Evolutionary conservation across 2,888 invertebrate species (phyloP).

Genomic region (Sarcophaga carnaria): DNA sequence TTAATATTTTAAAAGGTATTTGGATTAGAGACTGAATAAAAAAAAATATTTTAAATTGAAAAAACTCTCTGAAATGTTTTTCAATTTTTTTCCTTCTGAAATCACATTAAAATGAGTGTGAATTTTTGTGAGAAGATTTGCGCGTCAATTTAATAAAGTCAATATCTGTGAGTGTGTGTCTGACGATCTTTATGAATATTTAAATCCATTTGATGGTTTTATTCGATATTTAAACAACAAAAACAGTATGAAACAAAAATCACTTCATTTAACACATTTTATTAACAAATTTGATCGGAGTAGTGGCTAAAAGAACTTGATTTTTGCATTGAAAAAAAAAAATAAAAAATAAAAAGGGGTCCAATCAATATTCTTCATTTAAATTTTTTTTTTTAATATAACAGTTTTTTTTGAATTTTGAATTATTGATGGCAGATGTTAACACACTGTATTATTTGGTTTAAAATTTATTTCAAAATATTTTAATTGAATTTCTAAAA

Average conservation of each 20-base stretch:
- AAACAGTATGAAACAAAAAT: too few relatives aligned
- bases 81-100: background rate
- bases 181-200: slow-evolving; percentile 22
- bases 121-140: background rate
- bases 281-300: slow-evolving; percentile 18
- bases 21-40: background rate
- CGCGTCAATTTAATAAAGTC: slow-evolving; percentile 5
- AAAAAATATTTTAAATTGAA: slow-evolving; percentile 18
- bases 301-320: background rate
- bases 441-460: too few relatives aligned
- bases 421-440: too few relatives aligned
- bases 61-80: background rate
- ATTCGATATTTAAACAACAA: background rate
- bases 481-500: too few relatives aligned
- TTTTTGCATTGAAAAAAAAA: too few relatives aligned
- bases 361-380: too few relatives aligned
- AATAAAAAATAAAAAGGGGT: too few relatives aligned
- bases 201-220: slow-evolving; percentile 1
- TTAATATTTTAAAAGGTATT: slow-evolving; percentile 43
- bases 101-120: background rate
- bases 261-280: slow-evolving; percentile 12
- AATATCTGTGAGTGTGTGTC: slow-evolving; percentile 1
- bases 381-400: too few relatives aligned
- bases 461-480: too few relatives aligned
- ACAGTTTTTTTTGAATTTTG: too few relatives aligned